phyloP scores from a whole-genome alignment of 1,140 invertebrate genomes.

The Pachyrhynchus sulphureomaculatus region DNA sequence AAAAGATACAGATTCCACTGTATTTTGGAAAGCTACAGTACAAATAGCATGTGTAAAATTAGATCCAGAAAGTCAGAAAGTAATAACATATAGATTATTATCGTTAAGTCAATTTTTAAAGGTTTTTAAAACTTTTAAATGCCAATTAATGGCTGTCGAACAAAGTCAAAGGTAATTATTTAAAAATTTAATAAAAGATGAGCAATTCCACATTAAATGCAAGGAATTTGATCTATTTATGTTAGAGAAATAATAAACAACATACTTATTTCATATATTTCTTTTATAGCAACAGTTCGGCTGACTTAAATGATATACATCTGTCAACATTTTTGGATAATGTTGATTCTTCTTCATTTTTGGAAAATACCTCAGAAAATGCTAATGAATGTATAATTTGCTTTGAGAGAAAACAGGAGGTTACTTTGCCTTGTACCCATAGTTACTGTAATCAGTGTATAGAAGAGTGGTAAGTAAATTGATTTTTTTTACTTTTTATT shows the following conservation, averaged over 20 bases:
- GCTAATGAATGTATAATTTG: conserved; percentile 69
- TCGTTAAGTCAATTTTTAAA: conserved; percentile 63
- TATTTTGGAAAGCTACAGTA: conserved; percentile 70
- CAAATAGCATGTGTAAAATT: conserved; percentile 67
- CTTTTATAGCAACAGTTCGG: no score
- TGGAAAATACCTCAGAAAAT: conserved; percentile 20
- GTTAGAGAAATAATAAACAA: no score
- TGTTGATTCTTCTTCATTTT: conserved; percentile 1
- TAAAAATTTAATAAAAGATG: not conserved
- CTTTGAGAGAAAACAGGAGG: conserved; percentile 66
- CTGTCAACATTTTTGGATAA: conserved; percentile 34
- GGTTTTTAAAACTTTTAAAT: conserved; percentile 56
- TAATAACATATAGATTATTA: conserved; percentile 60
- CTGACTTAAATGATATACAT: conserved; percentile 9
- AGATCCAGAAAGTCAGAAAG: conserved; percentile 53
- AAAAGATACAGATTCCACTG: conserved; percentile 61
- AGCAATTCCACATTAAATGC: not conserved
- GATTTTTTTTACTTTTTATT: not conserved
- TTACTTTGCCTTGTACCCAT: conserved; percentile 67
- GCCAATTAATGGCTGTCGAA: conserved; percentile 47
- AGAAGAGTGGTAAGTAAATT: conserved; percentile 62
- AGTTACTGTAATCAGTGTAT: conserved; percentile 69
- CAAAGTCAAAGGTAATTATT: conserved; percentile 41
- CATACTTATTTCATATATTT: no score
- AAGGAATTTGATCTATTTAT: not conserved